Percentiles rank a stretch among this genome's conserved stretches.
These are phyloP conservation scores for Coremacera marginata DNA, from an alignment of 2,888 invertebrate genomes.

Conservation along the genomic window DNA sequence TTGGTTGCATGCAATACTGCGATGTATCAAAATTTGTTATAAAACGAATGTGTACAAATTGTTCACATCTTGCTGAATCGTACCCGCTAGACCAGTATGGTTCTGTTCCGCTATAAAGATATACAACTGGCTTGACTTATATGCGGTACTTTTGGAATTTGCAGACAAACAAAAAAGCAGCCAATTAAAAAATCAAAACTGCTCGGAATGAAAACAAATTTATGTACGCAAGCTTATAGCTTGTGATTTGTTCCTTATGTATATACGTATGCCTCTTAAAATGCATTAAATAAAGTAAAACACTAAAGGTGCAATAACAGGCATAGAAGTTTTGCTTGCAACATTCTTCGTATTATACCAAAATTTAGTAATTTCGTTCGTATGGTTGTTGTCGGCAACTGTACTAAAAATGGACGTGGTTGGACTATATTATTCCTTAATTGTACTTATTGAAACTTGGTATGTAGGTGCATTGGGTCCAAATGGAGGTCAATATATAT, in stretches of 20 bases:
- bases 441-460: too few relatives aligned
- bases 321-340: not conserved
- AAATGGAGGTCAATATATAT: too few relatives aligned
- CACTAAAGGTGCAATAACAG: not conserved
- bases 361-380: too few relatives aligned
- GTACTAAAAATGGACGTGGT: too few relatives aligned
- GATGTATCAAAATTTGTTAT: conserved; percentile 40
- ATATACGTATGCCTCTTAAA: not conserved
- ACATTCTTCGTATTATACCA: too few relatives aligned
- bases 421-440: too few relatives aligned
- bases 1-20: conserved; percentile 37
- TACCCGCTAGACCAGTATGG: conserved; percentile 41
- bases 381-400: too few relatives aligned
- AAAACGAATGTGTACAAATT: conserved; percentile 42
- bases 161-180: not conserved
- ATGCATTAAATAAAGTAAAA: not conserved
- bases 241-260: conserved; percentile 21
- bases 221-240: conserved; percentile 15
- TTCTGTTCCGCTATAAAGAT: conserved; percentile 44
- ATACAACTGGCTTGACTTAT: conserved; percentile 25
- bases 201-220: conserved; percentile 18
- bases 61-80: conserved; percentile 22
- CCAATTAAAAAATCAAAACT: conserved; percentile 21
- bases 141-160: not conserved
- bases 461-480: too few relatives aligned